Evolutionary conservation across 2,113 vertebrate species (phyloP), one percentile per base, ranked within the genome.

Genomic region (Mesoclemmys tuberculata): DNA sequence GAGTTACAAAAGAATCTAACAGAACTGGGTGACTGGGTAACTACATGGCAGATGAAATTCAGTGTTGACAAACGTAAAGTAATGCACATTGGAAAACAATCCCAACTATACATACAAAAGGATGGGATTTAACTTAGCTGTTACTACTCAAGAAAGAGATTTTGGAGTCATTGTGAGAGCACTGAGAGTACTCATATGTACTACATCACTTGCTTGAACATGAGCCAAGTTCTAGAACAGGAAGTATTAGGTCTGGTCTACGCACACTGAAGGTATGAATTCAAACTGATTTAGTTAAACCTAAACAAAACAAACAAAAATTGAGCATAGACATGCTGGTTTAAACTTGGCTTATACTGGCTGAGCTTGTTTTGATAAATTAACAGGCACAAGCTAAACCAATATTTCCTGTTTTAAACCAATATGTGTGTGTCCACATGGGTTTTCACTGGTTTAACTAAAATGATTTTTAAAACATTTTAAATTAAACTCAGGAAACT

Each of bases 311-410:
- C 46, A 46, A 46, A 46, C n/a, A n/a, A 46, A 46, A 93, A 89
- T 56, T n/a, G 8, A 8, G 46, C 3, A 87, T 1, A 0, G 0
- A 49, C 22, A 82, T 0, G 2, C 77, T 77, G 8, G 10, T 90
- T 89, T 68, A 95, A 89, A 0, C 1, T 16, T 35, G 84, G 16
- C 80, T 95, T 51, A 81, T 11, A 46, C 18, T 41, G 86, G 4
- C n/a, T 77, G 61, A 54, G 38, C 80, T 51, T 68, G 88, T 24
- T 38, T 71, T 74, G 68, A 6, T 2, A 87, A 90, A 68, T 61
- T 89, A 26, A 93, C 1, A 38, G 48, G 5, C 4, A 2, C n/a
- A 87, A 87, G 31, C 1, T 51, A 84, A 80, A 38, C 5, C 31
- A 85, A 29, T 68, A 75, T 41, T 21, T 22, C n/a, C 8, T 74